Base-by-base conservation (phyloP, 1,140 invertebrate genomes). In the Sipha flava region DNA sequence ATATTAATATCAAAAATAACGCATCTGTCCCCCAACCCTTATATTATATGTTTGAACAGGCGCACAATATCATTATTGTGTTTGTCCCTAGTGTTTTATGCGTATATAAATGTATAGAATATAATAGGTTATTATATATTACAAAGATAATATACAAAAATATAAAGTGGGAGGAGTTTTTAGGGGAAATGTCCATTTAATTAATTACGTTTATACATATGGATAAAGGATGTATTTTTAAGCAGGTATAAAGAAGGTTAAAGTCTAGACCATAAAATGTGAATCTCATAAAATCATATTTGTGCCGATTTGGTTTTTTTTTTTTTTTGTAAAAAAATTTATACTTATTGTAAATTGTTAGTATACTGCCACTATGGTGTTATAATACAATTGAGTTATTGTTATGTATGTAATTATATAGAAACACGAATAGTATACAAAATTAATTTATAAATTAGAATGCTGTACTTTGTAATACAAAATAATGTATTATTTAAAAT, bases 61-160 rank as follows among this genome's bases (percentile, higher is more conserved):
- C 47, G n/a, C 52, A 34, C 73, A 77, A 57, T 59, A 77, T 59
- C 31, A 57, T 77, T 77, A 57, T 77, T 77, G 73, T 59, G 34
- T 77, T 77, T 77, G 31, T 59, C 49, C 52, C 70, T 40, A 43
- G 70, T 73, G 70, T 73, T 49, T 73, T 54, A 34, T 31, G 45
- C 26, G 47, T 52, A 73, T n/a, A 66, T 66, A 40, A 37, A n/a
- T 66, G 12, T 66, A 66, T 66, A 29, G 29, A 47, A 18, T 29
- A 47, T 70, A 70, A 70, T 45, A 70, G 43, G 34, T 29, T 57
- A 45, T 68, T 45, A 68, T 68, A 45, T 9, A 26, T 45, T 70
- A 43, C 37, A 26, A 40, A 14, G 16, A 66, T 66, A 66, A 66
- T 66, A 66, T 26, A 66, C 37, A 23, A 34, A 37, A 23, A 66